Percentiles rank a stretch among this genome's conserved stretches.
These are phyloP conservation scores for Mionectes olivaceus DNA, from an alignment of 2,797 vertebrate species.

Conservation along the genomic window DNA sequence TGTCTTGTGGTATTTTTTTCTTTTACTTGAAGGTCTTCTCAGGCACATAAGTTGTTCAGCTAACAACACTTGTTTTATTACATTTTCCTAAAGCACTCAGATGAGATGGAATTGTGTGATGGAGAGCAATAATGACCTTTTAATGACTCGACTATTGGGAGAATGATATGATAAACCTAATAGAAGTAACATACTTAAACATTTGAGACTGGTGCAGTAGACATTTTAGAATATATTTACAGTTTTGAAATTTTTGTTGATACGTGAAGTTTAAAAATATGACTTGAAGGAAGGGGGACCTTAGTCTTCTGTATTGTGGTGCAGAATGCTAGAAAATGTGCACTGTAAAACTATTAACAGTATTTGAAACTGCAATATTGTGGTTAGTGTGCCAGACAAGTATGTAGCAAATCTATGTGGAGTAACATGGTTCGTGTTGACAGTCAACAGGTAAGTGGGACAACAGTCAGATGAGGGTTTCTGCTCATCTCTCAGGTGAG, in stretches of 20 bases:
- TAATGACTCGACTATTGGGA: not conserved
- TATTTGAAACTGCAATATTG: not conserved
- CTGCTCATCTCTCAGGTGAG: not conserved
- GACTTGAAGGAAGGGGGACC: not conserved
- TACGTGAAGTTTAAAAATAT: not conserved
- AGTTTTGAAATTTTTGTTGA: not conserved
- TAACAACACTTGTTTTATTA: accelerated
- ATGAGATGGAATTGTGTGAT: not conserved
- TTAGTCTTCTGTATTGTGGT: not conserved
- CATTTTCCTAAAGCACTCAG: not conserved
- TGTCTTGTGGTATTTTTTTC: not conserved
- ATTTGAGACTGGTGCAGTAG: not conserved
- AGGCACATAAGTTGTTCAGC: not conserved
- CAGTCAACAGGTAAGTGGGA: not conserved
- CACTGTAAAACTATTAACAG: not conserved
- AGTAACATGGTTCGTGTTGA: not conserved
- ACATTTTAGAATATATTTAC: not conserved
- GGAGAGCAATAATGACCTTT: not conserved
- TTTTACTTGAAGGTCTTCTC: not conserved
- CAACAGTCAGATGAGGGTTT: not conserved
- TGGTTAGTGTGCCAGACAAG: not conserved
- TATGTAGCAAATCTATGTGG: not conserved
- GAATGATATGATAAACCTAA: not conserved
- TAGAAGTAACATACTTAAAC: not conserved
- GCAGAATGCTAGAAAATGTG: not conserved